Evolutionary conservation across 1,140 invertebrate genomes (phyloP).

Genomic region (Cepaea nemoralis): DNA sequence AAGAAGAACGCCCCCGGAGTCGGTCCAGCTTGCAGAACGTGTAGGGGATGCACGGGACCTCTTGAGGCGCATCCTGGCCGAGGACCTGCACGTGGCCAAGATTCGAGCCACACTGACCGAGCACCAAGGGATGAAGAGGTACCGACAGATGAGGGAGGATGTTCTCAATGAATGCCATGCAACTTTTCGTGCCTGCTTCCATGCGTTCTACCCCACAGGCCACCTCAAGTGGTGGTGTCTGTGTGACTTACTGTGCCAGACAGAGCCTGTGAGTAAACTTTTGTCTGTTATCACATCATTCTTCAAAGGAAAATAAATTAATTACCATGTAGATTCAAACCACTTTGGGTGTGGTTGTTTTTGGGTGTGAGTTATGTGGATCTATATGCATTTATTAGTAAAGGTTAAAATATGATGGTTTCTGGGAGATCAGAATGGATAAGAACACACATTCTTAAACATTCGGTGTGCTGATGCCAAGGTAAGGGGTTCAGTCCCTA

Average conservation of each 20-base stretch:
- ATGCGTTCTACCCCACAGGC: slow-evolving; percentile 95
- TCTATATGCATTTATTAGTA: too few species aligned
- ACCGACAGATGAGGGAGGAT: slow-evolving; percentile 61
- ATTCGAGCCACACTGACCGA: slow-evolving; percentile 58
- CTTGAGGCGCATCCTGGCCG: slow-evolving; percentile 86
- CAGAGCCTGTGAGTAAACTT: slow-evolving; percentile 79
- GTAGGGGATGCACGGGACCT: slow-evolving; percentile 88
- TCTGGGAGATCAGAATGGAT: too few species aligned
- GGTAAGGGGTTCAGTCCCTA: too few species aligned
- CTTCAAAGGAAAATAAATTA: too few species aligned
- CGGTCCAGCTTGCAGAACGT: slow-evolving; percentile 80
- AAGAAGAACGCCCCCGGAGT: slow-evolving; percentile 64
- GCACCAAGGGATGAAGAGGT: slow-evolving; percentile 47
- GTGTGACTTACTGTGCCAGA: slow-evolving; percentile 84
- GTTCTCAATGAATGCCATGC: slow-evolving; percentile 91
- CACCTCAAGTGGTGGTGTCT: slow-evolving; percentile 92
- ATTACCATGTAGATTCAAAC: too few species aligned
- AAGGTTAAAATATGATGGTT: too few species aligned
- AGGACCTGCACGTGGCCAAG: slow-evolving; percentile 70
- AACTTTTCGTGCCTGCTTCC: slow-evolving; percentile 92
- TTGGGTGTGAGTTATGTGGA: too few species aligned
- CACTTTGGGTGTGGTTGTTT: too few species aligned
- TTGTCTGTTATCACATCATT: background rate
- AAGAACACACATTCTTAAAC: too few species aligned
- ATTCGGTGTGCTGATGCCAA: too few species aligned